A percentile compares a stretch with the other conserved stretches of the same genome.
Evolutionary conservation across 2,113 vertebrate species (phyloP).

Genomic region (Calidris pugnax): DNA sequence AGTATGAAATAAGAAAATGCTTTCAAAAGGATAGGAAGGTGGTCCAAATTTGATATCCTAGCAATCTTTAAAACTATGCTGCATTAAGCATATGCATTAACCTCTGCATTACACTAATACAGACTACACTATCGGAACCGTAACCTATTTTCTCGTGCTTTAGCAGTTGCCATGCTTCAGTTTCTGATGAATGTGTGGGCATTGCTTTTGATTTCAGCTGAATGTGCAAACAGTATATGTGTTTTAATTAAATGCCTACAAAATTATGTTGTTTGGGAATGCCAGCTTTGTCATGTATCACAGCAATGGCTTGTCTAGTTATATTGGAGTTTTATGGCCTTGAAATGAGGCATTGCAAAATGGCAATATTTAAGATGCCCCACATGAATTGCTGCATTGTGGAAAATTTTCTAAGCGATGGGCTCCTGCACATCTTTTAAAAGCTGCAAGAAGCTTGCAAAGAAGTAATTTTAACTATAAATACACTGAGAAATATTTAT

Average conservation of each 20-base stretch:
- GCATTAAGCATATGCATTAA: not conserved
- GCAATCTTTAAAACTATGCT: not conserved
- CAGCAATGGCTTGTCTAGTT: not conserved
- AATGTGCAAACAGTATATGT: not conserved
- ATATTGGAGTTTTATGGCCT: not conserved
- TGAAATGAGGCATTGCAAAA: slow-evolving; percentile 23
- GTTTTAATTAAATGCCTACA: slow-evolving; percentile 29
- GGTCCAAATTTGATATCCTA: not conserved
- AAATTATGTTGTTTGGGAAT: not conserved
- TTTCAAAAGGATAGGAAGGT: not conserved
- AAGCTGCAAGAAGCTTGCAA: not conserved
- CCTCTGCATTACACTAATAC: not conserved
- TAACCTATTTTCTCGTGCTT: not conserved
- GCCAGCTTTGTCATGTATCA: slow-evolving; percentile 1
- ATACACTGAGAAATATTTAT: not conserved
- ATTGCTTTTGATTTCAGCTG: not conserved
- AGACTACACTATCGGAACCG: not conserved
- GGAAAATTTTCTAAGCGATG: not conserved
- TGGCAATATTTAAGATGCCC: not conserved
- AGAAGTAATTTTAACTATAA: not conserved
- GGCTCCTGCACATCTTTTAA: not conserved
- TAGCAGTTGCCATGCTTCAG: not conserved
- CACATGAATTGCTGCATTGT: not conserved
- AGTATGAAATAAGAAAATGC: slow-evolving; percentile 34
- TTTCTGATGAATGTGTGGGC: not conserved